phyloP scores from a whole-genome alignment of 2,797 vertebrate species.

The Alosa sapidissima region DNA sequence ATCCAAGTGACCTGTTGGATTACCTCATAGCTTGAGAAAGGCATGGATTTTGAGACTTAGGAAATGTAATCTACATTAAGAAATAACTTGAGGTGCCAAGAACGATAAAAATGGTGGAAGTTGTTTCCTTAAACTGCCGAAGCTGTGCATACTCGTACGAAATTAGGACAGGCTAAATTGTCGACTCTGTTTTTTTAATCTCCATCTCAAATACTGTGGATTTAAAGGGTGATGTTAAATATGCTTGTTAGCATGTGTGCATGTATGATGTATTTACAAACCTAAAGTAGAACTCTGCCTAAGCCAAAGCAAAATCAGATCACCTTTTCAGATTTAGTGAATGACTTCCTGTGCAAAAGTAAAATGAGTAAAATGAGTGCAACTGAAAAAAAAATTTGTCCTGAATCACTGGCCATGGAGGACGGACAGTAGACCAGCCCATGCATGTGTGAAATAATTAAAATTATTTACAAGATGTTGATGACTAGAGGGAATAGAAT shows the following conservation, averaged over 20 bases:
- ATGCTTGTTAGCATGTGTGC: neutral
- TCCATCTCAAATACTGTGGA: neutral
- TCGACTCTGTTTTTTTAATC: neutral
- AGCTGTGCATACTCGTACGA: neutral
- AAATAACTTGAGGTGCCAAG: neutral
- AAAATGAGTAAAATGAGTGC: neutral
- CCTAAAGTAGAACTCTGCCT: neutral
- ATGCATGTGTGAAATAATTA: constrained; percentile 15
- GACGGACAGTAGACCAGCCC: neutral
- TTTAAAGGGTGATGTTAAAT: neutral
- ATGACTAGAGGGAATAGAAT: neutral
- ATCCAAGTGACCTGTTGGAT: neutral
- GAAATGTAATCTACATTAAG: constrained; percentile 2
- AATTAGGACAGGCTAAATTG: neutral
- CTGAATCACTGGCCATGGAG: neutral
- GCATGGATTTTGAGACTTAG: neutral
- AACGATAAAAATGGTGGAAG: neutral
- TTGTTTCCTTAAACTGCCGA: neutral
- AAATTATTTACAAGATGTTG: constrained; percentile 17
- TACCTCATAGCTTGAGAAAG: neutral
- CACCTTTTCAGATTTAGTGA: neutral
- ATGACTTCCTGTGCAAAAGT: neutral
- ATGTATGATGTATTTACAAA: neutral
- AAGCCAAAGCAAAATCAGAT: neutral
- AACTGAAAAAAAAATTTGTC: constrained; percentile 10